These are phyloP conservation scores for Aldabrachelys gigantea DNA, from an alignment of 2,113 vertebrate genomes.

Conservation along the genomic window DNA sequence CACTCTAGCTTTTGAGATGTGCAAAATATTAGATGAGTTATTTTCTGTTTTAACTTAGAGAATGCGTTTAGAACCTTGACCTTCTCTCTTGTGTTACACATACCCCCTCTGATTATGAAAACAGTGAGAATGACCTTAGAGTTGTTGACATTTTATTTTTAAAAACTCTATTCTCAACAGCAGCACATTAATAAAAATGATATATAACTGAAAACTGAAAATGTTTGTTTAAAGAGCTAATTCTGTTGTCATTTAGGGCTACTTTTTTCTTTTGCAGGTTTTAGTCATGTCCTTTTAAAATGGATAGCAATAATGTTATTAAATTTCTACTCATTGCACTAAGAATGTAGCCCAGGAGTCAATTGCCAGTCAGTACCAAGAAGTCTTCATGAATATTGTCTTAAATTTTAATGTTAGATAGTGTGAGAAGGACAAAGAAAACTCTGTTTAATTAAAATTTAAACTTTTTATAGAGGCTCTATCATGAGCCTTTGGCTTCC, in stretches of 20 bases:
- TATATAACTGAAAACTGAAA: not conserved
- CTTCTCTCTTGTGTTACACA: not conserved
- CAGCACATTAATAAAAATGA: not conserved
- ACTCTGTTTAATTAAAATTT: conserved; percentile 61
- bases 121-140: conserved; percentile 40
- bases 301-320: not conserved
- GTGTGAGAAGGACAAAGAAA: conserved; percentile 29
- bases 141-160: conserved; percentile 29
- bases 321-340: not conserved
- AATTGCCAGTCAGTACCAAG: conserved; percentile 61
- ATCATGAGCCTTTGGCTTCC: conserved; percentile 26
- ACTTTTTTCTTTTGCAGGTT: conserved; percentile 26
- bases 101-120: conserved; percentile 28
- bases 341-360: conserved; percentile 6
- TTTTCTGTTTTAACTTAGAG: not conserved
- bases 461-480: conserved; percentile 11
- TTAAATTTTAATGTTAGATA: conserved; percentile 65
- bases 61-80: conserved; percentile 51
- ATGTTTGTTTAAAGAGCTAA: conserved; percentile 30
- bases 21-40: not conserved
- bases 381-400: conserved; percentile 65
- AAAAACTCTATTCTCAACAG: conserved; percentile 37
- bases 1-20: not conserved
- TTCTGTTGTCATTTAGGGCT: conserved; percentile 57
- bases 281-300: conserved; percentile 25